phyloP scores from a whole-genome alignment of 2,797 vertebrate species.

The Mormyrus proboscirostris region DNA sequence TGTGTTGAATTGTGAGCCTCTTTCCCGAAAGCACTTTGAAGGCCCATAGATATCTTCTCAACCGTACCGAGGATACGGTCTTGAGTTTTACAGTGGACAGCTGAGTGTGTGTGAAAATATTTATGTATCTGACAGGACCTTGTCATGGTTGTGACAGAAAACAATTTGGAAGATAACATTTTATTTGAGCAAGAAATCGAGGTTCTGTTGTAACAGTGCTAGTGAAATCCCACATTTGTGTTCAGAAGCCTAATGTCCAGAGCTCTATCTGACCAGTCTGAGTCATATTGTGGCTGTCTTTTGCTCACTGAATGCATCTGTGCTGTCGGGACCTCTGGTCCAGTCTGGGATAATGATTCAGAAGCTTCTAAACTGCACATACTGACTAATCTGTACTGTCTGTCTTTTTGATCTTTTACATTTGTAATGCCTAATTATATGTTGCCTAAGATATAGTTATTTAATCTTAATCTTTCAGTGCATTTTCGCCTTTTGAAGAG shows the following conservation, averaged over 20 bases:
- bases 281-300: neutral
- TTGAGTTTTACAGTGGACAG: neutral
- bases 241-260: neutral
- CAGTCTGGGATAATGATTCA: neutral
- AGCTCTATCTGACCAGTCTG: neutral
- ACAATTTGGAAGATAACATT: neutral
- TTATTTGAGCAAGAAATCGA: neutral
- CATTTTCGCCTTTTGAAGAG: slow-evolving; percentile 2
- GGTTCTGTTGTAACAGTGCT: neutral
- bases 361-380: neutral
- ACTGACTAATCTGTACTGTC: slow-evolving; percentile 1
- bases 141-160: neutral
- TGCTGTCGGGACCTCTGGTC: neutral
- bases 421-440: slow-evolving; percentile 9
- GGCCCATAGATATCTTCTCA: neutral
- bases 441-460: neutral
- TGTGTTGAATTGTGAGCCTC: neutral
- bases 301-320: neutral
- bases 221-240: neutral
- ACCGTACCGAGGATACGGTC: neutral
- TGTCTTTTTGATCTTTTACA: neutral
- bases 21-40: neutral
- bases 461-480: slow-evolving; percentile 1
- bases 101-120: neutral
- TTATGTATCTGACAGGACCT: neutral